Evolutionary conservation across 2,888 invertebrate genomes (phyloP), one percentile per base, ranked within the genome.

Genomic region (Volucella zonaria): DNA sequence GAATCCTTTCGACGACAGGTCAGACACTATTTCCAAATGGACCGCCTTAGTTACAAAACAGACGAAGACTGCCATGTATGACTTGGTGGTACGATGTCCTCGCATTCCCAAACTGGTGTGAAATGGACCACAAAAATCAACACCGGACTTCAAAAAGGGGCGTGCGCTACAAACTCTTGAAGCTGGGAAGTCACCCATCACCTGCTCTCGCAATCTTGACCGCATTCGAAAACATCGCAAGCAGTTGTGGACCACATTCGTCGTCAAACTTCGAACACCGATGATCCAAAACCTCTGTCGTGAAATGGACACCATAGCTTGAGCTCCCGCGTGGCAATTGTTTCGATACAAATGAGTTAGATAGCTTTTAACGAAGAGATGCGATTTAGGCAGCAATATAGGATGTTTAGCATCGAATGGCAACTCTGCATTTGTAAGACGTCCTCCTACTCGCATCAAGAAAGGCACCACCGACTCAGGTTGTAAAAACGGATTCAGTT

Each of bases 371-470:
- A 79, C 42, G 74, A 59, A 58, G 64, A 64, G 59, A 66, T 86
- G 74, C 18, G 80, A 58, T 73, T 87, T 82, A 11, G 88, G 88
- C 31, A 90, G 51, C n/a, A 89, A 64, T 8, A 88, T 86, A 8
- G 88, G 89, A 86, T 88, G 88, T 68, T 86, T 88, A 58, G 87
- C 74, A 10, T 87, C 85, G 47, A 80, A 87, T 8, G 85, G 76
- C 6, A 89, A 47, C 8, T 77, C 43, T 9, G 88, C 82, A 56
- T 87, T 80, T 38, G 74, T 56, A 2, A 89, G 61, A 8, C 89
- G 82, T 18, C 89, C 89, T 45, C 89, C 89, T 38, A 89, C 89
- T 73, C 89, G 82, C 42, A 89, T 77, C 15, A 88, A 51, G 10
- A 9, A 56, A 42, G 68, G 38, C n/a, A 51, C 51, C 11, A 59